Base-by-base conservation (phyloP, 2,113 vertebrate genomes). In the Psephotus haematonotus region DNA sequence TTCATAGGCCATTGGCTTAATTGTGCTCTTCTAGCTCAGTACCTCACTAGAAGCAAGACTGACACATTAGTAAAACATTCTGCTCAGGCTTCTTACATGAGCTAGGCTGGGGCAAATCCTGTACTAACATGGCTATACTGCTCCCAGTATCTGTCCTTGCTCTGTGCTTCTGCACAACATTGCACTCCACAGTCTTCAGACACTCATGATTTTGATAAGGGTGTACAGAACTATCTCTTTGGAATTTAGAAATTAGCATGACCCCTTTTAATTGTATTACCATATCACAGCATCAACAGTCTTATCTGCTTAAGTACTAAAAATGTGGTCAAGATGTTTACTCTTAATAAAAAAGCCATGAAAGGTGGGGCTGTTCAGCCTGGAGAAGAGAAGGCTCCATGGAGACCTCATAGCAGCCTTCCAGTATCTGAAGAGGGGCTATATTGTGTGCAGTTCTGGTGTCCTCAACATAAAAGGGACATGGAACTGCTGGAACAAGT, bases 111-210 rank as follows among this genome's bases (percentile, higher is more conserved):
- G 28, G 20, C 29, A 90, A 72, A 46, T n/a, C 44, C 82, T 13
- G 25, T 17, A 17, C 9, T 50, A 68, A 84, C 0, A 0, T 15
- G 43, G 15, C 10, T 85, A 3, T 10, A 10, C 14, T 39, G 63
- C 29, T 76, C 16, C 75, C 47, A 68, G 41, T 5, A 19, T 17
- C 78, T 70, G 27, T 52, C 60, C 75, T 71, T 59, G 60, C 82
- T 71, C 67, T 76, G 57, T 47, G 59, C 18, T 88, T 88, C 62
- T 77, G 57, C 35, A 50, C 55, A 71, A 28, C 43, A 13, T 47
- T 35, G 47, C 14, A 16, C 13, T 28, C 57, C 82, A 63, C 12
- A 24, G 31, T 39, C 50, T 49, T 41, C 57, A 76, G 35, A 41
- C 8, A 39, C 49, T 29, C 15, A 6, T 2, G 1, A 35, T 62